These are phyloP conservation scores for Ceyx margarethae DNA, from an alignment of 2,113 vertebrate species.

Conservation along the genomic window DNA sequence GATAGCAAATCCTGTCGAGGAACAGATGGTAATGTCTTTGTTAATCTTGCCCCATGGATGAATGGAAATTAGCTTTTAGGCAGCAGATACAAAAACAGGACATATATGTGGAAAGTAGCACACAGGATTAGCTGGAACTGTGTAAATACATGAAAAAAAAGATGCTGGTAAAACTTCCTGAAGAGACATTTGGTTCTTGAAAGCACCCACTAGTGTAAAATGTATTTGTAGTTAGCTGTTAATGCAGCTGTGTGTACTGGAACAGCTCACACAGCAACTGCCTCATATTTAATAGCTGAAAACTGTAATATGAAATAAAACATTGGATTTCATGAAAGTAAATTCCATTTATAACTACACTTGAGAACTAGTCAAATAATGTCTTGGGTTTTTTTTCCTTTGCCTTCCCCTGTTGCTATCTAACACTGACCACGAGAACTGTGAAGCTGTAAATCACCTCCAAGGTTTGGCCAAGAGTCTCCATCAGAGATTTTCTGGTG, in stretches of 20 bases:
- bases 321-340: slow-evolving; percentile 27
- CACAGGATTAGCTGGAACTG: not conserved
- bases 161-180: slow-evolving; percentile 32
- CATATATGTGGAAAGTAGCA: slow-evolving; percentile 9
- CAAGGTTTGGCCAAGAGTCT: not conserved
- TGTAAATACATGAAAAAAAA: slow-evolving; percentile 18
- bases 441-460: not conserved
- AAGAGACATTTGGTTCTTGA: slow-evolving; percentile 52
- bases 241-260: slow-evolving; percentile 64
- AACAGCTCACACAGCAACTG: slow-evolving; percentile 58
- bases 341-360: slow-evolving; percentile 1
- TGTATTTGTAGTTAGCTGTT: slow-evolving; percentile 57
- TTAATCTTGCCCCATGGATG: slow-evolving; percentile 49
- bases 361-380: slow-evolving; percentile 2
- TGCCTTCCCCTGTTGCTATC: not conserved
- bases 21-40: slow-evolving; percentile 53
- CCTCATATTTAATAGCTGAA: slow-evolving; percentile 53
- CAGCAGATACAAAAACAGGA: not conserved
- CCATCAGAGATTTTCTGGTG: not conserved
- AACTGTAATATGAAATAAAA: slow-evolving; percentile 62
- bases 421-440: slow-evolving; percentile 13
- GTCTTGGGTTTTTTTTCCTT: not conserved
- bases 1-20: slow-evolving; percentile 1
- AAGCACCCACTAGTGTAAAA: slow-evolving; percentile 35
- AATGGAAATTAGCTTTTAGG: slow-evolving; percentile 48